These are phyloP conservation scores for Lophochroa leadbeateri DNA, from an alignment of 2,113 vertebrate species.

Conservation along the genomic window DNA sequence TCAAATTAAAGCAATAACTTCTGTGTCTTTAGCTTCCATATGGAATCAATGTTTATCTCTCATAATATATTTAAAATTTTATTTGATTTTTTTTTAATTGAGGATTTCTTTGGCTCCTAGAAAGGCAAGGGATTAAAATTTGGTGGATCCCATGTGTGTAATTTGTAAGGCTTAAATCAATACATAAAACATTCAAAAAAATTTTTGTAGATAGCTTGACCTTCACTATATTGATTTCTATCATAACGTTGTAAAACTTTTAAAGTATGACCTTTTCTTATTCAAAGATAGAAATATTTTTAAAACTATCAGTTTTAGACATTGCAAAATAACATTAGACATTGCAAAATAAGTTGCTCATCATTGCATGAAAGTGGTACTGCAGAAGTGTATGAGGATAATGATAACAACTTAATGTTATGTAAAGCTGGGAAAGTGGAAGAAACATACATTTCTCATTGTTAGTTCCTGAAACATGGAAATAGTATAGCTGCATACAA, in stretches of 20 bases:
- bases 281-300: conserved; percentile 60
- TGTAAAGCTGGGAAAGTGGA: not conserved
- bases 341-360: not conserved
- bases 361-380: not conserved
- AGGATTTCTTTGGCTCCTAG: not conserved
- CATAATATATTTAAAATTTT: not conserved
- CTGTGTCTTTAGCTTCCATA: not conserved
- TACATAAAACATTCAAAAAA: conserved; percentile 65
- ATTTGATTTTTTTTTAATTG: not conserved
- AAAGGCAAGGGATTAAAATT: not conserved
- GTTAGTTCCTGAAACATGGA: not conserved
- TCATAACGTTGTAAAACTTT: conserved; percentile 64
- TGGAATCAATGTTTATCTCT: not conserved
- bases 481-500: not conserved
- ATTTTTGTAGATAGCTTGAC: conserved; percentile 54
- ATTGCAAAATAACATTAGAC: conserved; percentile 3
- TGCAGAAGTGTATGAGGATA: not conserved
- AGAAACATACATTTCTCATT: not conserved
- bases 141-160: not conserved
- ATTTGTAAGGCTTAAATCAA: conserved; percentile 64
- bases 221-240: conserved; percentile 73
- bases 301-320: conserved; percentile 20
- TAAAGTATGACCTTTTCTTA: conserved; percentile 66
- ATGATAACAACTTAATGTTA: not conserved
- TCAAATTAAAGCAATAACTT: not conserved